Evolutionary conservation across 2,797 vertebrate species (phyloP), one percentile per base, ranked within the genome.

Genomic region (Sebastes oblongus): DNA sequence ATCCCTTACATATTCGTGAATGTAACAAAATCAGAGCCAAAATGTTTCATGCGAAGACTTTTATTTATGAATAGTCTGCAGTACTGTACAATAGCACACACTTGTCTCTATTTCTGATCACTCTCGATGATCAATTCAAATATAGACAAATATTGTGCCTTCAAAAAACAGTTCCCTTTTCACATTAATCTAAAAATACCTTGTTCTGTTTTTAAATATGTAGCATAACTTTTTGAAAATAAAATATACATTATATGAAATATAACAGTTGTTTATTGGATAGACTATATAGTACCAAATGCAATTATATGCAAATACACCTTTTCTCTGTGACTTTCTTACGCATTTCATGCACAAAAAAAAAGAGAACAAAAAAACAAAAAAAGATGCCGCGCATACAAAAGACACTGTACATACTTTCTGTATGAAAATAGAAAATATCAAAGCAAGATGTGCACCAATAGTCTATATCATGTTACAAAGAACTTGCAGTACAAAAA

Each of bases 391-490:
- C 11, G 86, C 79, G 79, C 92, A 88, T 94, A 95, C 88, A 95
- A 95, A 92, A 94, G 88, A 93, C 93, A 81, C 92, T 94, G 92
- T 93, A 95, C 95, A 94, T 86, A 94, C 90, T 87, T 50, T 92
- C 82, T 88, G 93, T 96, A 96, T 95, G 95, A 96, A 96, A 96
- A 96, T 96, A 96, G 90, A 96, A 95, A 94, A 95, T 94, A 94
- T 94, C 90, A 95, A 94, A 96, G 92, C 91, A 94, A 94, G 88
- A 94, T 95, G 91, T 94, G 94, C 95, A 95, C 92, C 93, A 92
- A 93, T 91, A 91, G 85, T 92, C 83, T 91, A 90, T 81, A 88
- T 85, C 84, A 90, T 92, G 92, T 93, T 94, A 93, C 92, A 93
- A 93, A 94, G 91, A 92, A 90, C 84, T 89, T 66, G 90, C 79